phyloP scores from a whole-genome alignment of 37 sponge, comb jelly and placozoan species.

The Bolinopsis microptera region DNA sequence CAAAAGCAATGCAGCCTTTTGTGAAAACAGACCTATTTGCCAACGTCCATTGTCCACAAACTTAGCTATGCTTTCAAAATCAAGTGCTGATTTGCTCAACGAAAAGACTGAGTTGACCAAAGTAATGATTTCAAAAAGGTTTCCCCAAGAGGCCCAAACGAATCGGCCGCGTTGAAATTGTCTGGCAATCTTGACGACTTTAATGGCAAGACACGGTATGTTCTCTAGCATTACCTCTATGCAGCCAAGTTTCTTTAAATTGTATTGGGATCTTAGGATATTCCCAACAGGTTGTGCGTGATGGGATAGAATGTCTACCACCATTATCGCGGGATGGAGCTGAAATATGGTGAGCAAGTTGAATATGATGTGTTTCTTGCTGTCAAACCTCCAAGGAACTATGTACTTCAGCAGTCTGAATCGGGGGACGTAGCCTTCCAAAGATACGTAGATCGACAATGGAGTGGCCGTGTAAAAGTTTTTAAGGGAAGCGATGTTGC shows the following conservation, averaged over 20 bases:
- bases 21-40: neutral
- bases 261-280: neutral
- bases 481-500: neutral
- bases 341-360: neutral
- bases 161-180: neutral
- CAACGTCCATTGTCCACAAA: neutral
- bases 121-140: neutral
- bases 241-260: neutral
- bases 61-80: neutral
- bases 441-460: neutral
- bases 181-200: neutral
- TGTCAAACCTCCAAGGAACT: neutral
- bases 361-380: neutral
- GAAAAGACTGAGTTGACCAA: neutral
- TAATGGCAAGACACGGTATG: neutral
- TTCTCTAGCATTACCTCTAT: neutral
- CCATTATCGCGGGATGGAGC: neutral
- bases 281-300: neutral
- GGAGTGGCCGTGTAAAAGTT: neutral
- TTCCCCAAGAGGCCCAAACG: neutral
- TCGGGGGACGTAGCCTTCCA: neutral
- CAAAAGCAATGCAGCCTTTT: neutral
- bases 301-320: neutral
- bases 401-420: neutral
- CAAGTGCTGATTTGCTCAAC: neutral